A percentile compares a stretch with the other conserved stretches of the same genome.
These are phyloP conservation scores for Drosophila pseudoobscura DNA, from an alignment of 1,140 invertebrate genomes.

Conservation along the genomic window DNA sequence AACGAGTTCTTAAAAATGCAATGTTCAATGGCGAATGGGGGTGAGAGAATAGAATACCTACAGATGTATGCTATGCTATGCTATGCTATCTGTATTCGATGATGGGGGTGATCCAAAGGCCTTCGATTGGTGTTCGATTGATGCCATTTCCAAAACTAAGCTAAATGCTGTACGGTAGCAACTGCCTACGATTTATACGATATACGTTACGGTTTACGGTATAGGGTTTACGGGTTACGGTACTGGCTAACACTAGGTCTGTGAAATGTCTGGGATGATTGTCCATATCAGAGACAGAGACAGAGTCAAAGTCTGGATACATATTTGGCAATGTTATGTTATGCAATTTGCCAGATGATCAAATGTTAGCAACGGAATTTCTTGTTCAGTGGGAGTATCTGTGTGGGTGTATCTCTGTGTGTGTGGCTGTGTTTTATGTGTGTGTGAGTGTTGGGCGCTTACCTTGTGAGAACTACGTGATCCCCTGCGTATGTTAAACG, in stretches of 20 bases:
- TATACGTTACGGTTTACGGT: too few relatives aligned
- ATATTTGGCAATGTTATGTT: neutral
- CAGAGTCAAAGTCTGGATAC: too few relatives aligned
- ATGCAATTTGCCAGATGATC: conserved; percentile 4
- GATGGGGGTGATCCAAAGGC: conserved; percentile 10
- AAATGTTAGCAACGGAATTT: conserved; percentile 16
- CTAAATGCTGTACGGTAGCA: conserved; percentile 30
- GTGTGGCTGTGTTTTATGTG: neutral
- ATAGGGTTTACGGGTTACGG: neutral
- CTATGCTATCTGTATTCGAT: conserved; percentile 17
- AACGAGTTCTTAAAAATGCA: conserved; percentile 24
- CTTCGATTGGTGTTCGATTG: conserved; percentile 19
- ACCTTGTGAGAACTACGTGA: conserved; percentile 96
- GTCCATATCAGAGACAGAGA: too few relatives aligned
- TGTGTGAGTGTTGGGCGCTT: conserved; percentile 81
- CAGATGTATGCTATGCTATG: too few relatives aligned
- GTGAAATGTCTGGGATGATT: conserved; percentile 9
- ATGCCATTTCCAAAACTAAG: conserved; percentile 26
- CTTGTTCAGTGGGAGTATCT: conserved; percentile 16
- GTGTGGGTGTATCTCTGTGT: conserved; percentile 25
- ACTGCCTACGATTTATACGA: conserved; percentile 30
- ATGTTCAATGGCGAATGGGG: neutral
- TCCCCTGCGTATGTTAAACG: conserved; percentile 94
- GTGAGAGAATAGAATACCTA: too few relatives aligned
- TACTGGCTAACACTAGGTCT: conserved; percentile 18